Evolutionary conservation across 1,140 invertebrate species (phyloP).

Genomic region (Danaus plexippus): DNA sequence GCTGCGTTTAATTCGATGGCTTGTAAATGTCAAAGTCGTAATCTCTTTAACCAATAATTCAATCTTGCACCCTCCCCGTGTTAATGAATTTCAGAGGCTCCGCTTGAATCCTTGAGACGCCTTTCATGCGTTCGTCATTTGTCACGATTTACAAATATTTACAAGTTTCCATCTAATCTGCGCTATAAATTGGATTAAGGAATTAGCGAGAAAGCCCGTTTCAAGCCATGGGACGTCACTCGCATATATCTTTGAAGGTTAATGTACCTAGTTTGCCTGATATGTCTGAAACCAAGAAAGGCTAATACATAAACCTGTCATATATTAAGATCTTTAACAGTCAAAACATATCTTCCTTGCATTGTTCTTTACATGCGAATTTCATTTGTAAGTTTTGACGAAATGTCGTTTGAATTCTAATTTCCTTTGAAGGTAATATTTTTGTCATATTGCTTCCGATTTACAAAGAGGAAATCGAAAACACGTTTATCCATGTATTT

Average conservation of each 20-base stretch:
- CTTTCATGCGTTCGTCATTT: constrained; percentile 19
- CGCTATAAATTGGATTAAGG: constrained; percentile 25
- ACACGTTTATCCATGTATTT: too few relatives aligned
- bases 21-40: too few relatives aligned
- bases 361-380: constrained; percentile 6
- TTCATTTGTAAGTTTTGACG: constrained; percentile 4
- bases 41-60: too few relatives aligned
- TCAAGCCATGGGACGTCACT: constrained; percentile 25
- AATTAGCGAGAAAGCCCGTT: constrained; percentile 40
- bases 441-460: constrained; percentile 7
- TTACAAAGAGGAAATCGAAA: constrained; percentile 5
- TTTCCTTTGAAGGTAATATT: constrained; percentile 8
- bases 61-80: too few relatives aligned
- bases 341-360: constrained; percentile 1
- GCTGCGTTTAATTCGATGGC: too few relatives aligned
- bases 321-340: not conserved
- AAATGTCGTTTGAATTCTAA: constrained; percentile 7
- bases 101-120: too few relatives aligned
- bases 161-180: constrained; percentile 30
- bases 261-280: constrained; percentile 3
- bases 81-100: too few relatives aligned
- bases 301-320: not conserved
- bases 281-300: not conserved
- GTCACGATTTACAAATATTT: constrained; percentile 45
- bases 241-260: constrained; percentile 7